Evolutionary conservation across 1,140 invertebrate species (phyloP).

Genomic region (Lepidurus packardi): DNA sequence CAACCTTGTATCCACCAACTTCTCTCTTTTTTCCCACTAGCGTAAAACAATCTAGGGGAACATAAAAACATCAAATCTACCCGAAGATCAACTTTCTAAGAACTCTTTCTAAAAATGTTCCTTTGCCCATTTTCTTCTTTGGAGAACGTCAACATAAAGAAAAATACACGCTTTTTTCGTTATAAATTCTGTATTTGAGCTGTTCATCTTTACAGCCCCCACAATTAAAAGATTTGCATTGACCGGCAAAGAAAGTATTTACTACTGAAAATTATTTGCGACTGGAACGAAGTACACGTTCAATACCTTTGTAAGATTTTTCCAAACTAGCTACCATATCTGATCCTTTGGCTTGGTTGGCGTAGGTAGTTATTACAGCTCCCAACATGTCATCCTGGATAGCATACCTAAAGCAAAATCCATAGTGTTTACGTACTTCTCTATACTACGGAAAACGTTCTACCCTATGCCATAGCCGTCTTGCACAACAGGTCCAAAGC

Average conservation of each 20-base stretch:
- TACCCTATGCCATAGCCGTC: slow-evolving; percentile 89
- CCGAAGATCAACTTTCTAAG: neutral
- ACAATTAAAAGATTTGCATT: neutral
- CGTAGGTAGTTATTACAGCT: slow-evolving; percentile 71
- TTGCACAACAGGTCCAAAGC: slow-evolving; percentile 84
- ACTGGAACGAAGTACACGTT: slow-evolving; percentile 40
- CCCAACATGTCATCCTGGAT: slow-evolving; percentile 69
- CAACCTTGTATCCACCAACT: too few species aligned
- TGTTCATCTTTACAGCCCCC: neutral
- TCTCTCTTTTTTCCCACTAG: too few species aligned
- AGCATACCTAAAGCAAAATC: slow-evolving; percentile 53
- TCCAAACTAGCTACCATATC: slow-evolving; percentile 65
- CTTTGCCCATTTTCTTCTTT: neutral
- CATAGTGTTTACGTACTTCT: too few species aligned
- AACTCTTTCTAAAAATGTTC: too few species aligned
- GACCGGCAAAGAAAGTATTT: neutral
- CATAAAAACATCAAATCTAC: neutral
- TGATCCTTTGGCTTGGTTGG: slow-evolving; percentile 57
- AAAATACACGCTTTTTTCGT: neutral
- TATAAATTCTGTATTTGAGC: neutral
- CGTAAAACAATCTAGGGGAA: neutral
- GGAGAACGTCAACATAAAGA: neutral
- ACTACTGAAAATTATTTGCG: neutral
- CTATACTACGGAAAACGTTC: neutral
- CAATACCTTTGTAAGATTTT: slow-evolving; percentile 59